These are phyloP conservation scores for Hemaris fuciformis DNA, from an alignment of 2,888 invertebrate genomes.

Conservation along the genomic window DNA sequence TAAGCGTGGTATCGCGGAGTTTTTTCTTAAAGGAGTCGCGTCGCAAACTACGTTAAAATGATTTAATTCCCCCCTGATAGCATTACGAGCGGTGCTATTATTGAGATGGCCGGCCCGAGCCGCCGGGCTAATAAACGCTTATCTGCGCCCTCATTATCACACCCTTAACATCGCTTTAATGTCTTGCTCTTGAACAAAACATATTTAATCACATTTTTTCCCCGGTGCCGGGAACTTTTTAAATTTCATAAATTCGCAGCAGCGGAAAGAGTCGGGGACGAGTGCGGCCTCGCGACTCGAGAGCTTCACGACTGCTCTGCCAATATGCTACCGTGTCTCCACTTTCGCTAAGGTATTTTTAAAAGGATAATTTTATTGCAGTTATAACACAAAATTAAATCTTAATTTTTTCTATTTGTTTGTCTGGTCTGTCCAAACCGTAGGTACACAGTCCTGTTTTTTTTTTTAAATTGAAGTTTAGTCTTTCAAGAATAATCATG, in stretches of 20 bases:
- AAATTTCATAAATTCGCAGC: constrained; percentile 69
- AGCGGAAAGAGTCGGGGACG: constrained; percentile 30
- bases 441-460: too few species aligned
- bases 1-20: constrained; percentile 60
- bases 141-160: constrained; percentile 82
- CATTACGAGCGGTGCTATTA: constrained; percentile 62
- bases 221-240: constrained; percentile 67
- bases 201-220: constrained; percentile 82
- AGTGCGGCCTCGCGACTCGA: constrained; percentile 23
- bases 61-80: constrained; percentile 78
- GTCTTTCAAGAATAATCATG: too few species aligned
- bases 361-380: background rate
- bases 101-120: constrained; percentile 64
- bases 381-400: too few species aligned
- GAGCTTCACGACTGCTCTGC: background rate
- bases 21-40: constrained; percentile 66
- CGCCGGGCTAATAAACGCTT: constrained; percentile 79
- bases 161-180: constrained; percentile 82
- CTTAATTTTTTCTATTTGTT: too few species aligned
- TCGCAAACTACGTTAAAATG: constrained; percentile 78
- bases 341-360: background rate
- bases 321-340: background rate
- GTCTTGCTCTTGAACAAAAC: constrained; percentile 82
- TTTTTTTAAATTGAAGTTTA: too few species aligned
- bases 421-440: too few species aligned